Conservation (phyloP, 2,113 vertebrate genomes). For the Apaloderma vittatum region DNA sequence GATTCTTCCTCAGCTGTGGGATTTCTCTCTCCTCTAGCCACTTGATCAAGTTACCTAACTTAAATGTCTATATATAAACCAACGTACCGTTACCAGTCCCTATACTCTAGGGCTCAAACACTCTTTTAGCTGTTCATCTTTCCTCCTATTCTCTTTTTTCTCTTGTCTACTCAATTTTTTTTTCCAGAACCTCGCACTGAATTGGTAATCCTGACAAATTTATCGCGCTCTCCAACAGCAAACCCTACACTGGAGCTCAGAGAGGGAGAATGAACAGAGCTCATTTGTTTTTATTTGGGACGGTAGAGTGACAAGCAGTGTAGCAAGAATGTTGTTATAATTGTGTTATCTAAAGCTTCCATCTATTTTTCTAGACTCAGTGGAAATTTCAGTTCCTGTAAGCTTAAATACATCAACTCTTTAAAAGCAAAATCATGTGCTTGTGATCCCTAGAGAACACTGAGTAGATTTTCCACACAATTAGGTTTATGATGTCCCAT, state of each 20-base stretch:
- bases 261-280: neutral
- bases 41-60: neutral
- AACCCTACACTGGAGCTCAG: neutral
- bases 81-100: neutral
- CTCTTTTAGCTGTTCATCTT: neutral
- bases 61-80: neutral
- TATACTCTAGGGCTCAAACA: neutral
- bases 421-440: constrained; percentile 40
- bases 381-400: constrained; percentile 37
- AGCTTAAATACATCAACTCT: constrained; percentile 10
- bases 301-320: neutral
- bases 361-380: constrained; percentile 43
- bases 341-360: constrained; percentile 37
- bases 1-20: neutral
- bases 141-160: neutral
- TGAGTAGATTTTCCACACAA: constrained; percentile 53
- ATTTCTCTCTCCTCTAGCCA: neutral
- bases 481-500: constrained; percentile 16
- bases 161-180: neutral
- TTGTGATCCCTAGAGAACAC: constrained; percentile 27
- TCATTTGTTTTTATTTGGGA: constrained; percentile 3
- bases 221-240: neutral
- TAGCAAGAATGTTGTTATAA: neutral
- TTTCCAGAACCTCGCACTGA: neutral
- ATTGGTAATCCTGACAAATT: neutral